Conservation (phyloP, 2,113 vertebrate genomes). For the Pitta sordida region DNA sequence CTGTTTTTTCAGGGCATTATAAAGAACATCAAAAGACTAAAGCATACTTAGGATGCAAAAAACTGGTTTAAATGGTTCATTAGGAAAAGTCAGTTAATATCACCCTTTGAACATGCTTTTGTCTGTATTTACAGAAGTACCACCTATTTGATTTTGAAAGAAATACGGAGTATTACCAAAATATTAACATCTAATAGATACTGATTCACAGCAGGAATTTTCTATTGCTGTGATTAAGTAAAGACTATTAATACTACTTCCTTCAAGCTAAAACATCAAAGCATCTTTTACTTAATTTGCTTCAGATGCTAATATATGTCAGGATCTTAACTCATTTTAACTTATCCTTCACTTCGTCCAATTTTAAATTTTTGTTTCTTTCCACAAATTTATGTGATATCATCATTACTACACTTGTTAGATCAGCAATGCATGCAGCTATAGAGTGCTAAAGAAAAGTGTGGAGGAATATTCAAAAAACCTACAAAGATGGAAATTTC, state of each 20-base stretch:
- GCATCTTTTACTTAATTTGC: not conserved
- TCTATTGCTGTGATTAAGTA: not conserved
- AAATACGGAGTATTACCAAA: not conserved
- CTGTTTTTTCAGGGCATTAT: not conserved
- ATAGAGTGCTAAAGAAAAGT: not conserved
- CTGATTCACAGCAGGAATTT: constrained; percentile 17
- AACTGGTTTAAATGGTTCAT: not conserved
- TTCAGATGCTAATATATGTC: not conserved
- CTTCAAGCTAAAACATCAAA: constrained; percentile 20
- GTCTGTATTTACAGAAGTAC: not conserved
- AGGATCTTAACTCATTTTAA: not conserved
- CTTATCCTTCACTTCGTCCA: not conserved
- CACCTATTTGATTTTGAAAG: not conserved
- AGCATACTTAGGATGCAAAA: not conserved
- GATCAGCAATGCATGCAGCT: not conserved
- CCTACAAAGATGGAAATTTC: not conserved
- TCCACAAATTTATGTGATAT: not conserved
- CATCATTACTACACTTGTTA: not conserved
- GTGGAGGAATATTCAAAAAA: not conserved
- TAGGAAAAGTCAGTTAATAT: not conserved
- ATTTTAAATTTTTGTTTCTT: not conserved
- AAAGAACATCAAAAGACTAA: not conserved
- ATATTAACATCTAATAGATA: not conserved
- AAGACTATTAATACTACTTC: not conserved
- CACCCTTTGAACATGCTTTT: not conserved